phyloP scores from a whole-genome alignment of 2,113 vertebrate species.

The Pteropus alecto region DNA sequence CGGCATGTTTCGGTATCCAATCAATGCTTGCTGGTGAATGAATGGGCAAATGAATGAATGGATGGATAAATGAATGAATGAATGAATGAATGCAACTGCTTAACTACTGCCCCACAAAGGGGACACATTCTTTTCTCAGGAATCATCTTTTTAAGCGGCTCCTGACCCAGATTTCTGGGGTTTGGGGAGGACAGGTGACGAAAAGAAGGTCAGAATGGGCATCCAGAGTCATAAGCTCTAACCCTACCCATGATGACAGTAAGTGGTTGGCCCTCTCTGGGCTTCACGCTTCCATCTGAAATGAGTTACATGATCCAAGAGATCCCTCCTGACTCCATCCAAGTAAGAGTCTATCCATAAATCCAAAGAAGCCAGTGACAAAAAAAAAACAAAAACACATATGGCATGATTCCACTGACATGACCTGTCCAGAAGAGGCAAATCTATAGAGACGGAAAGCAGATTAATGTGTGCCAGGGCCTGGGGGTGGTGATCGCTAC shows the following conservation, averaged over 20 bases:
- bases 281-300: neutral
- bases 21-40: neutral
- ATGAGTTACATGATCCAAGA: neutral
- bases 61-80: neutral
- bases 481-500: neutral
- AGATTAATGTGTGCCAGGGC: neutral
- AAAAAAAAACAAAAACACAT: neutral
- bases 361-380: neutral
- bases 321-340: neutral
- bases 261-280: fast-evolving
- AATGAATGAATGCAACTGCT: neutral
- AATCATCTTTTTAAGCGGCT: neutral
- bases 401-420: neutral
- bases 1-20: neutral
- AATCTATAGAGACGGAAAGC: neutral
- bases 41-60: neutral
- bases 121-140: neutral
- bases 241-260: too few species aligned
- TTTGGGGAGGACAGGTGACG: neutral
- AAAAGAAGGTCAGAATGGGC: neutral
- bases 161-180: neutral
- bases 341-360: neutral
- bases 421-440: neutral
- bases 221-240: neutral
- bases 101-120: neutral